Evolutionary conservation across 2,888 invertebrate genomes (phyloP), one percentile per base, ranked within the genome.

Genomic region (Nebria brevicollis): DNA sequence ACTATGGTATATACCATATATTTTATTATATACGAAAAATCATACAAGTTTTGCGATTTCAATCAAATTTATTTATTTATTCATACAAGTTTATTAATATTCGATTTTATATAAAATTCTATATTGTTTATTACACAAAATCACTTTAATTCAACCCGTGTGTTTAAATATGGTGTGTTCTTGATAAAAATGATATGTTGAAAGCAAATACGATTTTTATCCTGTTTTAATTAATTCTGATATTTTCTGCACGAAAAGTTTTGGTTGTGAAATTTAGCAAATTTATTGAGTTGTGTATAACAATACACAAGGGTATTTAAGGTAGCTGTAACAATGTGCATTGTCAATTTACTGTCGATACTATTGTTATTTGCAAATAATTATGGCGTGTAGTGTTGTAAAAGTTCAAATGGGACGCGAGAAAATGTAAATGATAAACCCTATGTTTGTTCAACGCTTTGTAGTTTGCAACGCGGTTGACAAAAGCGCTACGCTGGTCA

Each of bases 361-460:
- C 76, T 15, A 15, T 34, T 34, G 41, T 10, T 76, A n/a, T 76
- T 65, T 76, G 34, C 7, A 10, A 76, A 76, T 76, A 76, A 76
- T 66, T 66, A 66, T 76, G 26, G 8, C 76, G 42, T 13, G 26
- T 34, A 76, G 11, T 54, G 13, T 7, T 54, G 54, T 54, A 54
- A 3, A 54, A 54, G 4, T 54, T 54, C 54, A 54, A 54, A 54
- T 54, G 54, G 54, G 13, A 54, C 54, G 8, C 8, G 54, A 13
- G 54, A 54, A 54, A 54, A 54, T 54, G 13, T 54, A 54, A 54
- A 54, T 54, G 54, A 13, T 54, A 54, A 54, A 13, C 54, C 54
- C 54, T 54, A 54, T 54, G 54, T 54, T 54, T 8, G 54, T 54
- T 54, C 54, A 54, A 54, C 54, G 54, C 54, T 54, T 54, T 54